Conservation (phyloP, 2,797 vertebrate species). For the Mastacembelus armatus region DNA sequence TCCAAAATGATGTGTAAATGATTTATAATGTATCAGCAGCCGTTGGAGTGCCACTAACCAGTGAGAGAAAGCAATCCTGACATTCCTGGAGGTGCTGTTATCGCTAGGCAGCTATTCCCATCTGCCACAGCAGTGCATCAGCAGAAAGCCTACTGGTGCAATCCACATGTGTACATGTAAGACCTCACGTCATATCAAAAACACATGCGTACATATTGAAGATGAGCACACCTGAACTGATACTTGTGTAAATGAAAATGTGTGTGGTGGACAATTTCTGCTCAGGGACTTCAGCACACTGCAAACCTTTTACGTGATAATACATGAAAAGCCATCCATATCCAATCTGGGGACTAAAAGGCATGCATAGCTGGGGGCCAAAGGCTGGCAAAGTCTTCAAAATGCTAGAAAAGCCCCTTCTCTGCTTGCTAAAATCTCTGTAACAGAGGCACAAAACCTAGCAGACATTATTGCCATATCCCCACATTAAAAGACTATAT, state of each 20-base stretch:
- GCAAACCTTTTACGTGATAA: constrained; percentile 62
- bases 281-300: constrained; percentile 32
- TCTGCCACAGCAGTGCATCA: constrained; percentile 53
- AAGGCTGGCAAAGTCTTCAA: constrained; percentile 49
- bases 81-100: constrained; percentile 78
- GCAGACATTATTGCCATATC: constrained; percentile 15
- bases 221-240: constrained; percentile 34
- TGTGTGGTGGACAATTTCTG: constrained; percentile 45
- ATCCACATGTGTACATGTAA: constrained; percentile 33
- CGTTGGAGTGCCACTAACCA: constrained; percentile 73
- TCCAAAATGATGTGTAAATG: constrained; percentile 84
- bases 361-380: constrained; percentile 51
- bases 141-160: constrained; percentile 50
- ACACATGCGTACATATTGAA: constrained; percentile 37
- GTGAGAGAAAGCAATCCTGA: constrained; percentile 78
- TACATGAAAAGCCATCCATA: constrained; percentile 62
- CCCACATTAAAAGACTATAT: constrained; percentile 7
- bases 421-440: constrained; percentile 29
- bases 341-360: constrained; percentile 66
- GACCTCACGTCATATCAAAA: constrained; percentile 48
- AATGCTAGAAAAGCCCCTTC: constrained; percentile 48
- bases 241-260: constrained; percentile 34
- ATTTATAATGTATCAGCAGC: constrained; percentile 84
- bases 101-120: constrained; percentile 62
- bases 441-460: constrained; percentile 16